Percentiles rank a stretch among this genome's conserved stretches.
These are phyloP conservation scores for Nicator chloris DNA, from an alignment of 2,113 vertebrate species.

Conservation along the genomic window DNA sequence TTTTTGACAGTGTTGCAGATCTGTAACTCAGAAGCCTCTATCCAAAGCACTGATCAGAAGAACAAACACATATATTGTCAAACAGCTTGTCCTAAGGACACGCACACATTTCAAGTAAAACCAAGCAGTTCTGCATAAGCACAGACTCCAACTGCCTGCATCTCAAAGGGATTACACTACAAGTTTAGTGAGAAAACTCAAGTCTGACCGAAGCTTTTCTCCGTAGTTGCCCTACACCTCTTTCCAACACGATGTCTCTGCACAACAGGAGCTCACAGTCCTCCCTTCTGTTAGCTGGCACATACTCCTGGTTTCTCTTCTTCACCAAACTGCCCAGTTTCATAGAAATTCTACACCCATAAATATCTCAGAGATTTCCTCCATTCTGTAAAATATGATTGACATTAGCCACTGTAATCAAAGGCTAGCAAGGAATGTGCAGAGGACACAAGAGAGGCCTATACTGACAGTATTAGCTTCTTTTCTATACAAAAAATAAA, in stretches of 20 bases:
- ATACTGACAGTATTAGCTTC: not conserved
- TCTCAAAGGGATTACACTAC: not conserved
- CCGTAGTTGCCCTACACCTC: fast-evolving
- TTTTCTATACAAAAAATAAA: not conserved
- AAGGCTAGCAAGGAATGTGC: not conserved
- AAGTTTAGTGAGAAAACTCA: not conserved
- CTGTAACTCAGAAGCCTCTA: not conserved
- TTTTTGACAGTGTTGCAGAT: not conserved
- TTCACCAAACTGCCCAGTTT: not conserved
- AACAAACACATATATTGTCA: not conserved
- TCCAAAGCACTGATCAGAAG: not conserved
- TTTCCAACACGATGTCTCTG: not conserved
- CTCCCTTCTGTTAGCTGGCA: not conserved
- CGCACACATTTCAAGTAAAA: not conserved
- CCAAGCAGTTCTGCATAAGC: not conserved
- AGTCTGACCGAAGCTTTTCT: not conserved
- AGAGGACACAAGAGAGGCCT: not conserved
- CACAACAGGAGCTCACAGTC: not conserved
- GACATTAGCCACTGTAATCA: not conserved
- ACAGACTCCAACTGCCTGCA: not conserved
- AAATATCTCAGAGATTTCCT: not conserved
- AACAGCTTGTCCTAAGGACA: not conserved
- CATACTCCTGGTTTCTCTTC: not conserved
- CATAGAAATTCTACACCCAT: not conserved
- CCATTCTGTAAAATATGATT: not conserved